Conservation (phyloP, 2,797 vertebrate species). For the Peromyscus attwateri region DNA sequence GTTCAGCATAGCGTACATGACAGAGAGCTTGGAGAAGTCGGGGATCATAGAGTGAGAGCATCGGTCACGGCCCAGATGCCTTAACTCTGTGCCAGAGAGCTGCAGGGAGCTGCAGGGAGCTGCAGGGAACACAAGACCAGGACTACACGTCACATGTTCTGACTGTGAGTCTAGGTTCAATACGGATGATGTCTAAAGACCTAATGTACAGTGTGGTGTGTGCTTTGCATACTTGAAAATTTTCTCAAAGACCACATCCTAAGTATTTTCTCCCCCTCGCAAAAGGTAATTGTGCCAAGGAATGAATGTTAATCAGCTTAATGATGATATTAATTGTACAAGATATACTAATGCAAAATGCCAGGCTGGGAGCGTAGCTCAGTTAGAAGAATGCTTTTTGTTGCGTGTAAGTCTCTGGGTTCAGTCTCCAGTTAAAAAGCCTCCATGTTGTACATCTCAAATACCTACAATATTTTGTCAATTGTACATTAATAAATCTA, state of each 20-base stretch:
- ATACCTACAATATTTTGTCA: not conserved
- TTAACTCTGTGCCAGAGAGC: not conserved
- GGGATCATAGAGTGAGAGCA: not conserved
- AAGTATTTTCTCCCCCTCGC: not conserved
- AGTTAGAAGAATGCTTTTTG: not conserved
- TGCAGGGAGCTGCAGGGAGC: not conserved
- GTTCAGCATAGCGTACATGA: not conserved
- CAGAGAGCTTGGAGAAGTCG: not conserved
- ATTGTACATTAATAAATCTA: not conserved
- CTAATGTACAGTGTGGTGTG: not conserved
- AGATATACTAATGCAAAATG: not conserved
- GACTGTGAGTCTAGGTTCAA: not conserved
- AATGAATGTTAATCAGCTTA: not conserved
- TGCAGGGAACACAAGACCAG: not conserved
- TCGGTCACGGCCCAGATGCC: not conserved
- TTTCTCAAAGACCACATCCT: not conserved
- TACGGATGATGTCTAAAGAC: not conserved
- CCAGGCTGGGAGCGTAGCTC: not conserved
- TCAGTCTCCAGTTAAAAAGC: not conserved
- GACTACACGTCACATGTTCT: not conserved
- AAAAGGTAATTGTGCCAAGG: not conserved
- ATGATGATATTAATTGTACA: not conserved
- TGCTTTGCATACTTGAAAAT: not conserved
- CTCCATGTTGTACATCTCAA: not conserved
- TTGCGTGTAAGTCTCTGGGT: not conserved